Conservation (phyloP, 1,140 invertebrate species). For the Leptopilina boulardi region DNA sequence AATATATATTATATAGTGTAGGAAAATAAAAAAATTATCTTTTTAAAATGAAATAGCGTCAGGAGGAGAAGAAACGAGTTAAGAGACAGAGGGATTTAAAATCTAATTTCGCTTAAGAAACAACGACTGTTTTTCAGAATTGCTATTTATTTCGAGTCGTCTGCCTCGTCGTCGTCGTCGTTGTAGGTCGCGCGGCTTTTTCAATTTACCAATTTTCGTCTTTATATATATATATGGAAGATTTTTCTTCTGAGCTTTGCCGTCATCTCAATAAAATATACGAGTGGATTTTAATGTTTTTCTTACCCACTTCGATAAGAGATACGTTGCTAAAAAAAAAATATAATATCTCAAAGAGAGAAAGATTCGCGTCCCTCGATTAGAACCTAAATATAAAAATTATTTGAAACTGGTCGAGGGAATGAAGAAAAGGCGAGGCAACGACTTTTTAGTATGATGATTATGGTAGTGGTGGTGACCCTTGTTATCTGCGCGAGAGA, state of each 20-base stretch:
- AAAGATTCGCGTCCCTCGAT: slow-evolving; percentile 19
- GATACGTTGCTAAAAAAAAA: background rate
- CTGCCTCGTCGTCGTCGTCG: background rate
- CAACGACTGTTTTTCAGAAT: too few species aligned
- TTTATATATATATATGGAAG: slow-evolving; percentile 19
- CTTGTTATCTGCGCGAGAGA: slow-evolving; percentile 59
- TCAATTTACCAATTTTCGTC: background rate
- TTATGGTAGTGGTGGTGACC: slow-evolving; percentile 50
- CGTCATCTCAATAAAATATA: background rate
- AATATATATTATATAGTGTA: too few species aligned
- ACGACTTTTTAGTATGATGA: too few species aligned
- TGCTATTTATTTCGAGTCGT: background rate
- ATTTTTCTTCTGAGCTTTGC: background rate
- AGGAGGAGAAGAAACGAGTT: too few species aligned
- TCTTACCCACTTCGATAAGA: background rate
- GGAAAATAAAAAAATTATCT: too few species aligned
- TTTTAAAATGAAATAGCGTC: too few species aligned
- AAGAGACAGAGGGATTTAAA: too few species aligned
- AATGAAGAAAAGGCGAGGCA: slow-evolving; percentile 1
- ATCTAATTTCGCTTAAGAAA: too few species aligned
- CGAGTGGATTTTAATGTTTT: background rate
- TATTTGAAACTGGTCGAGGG: background rate
- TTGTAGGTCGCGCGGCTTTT: background rate
- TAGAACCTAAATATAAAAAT: slow-evolving; percentile 2
- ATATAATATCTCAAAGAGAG: background rate